Evolutionary conservation across 2,888 invertebrate species (phyloP).

Genomic region (Dynastes maya): DNA sequence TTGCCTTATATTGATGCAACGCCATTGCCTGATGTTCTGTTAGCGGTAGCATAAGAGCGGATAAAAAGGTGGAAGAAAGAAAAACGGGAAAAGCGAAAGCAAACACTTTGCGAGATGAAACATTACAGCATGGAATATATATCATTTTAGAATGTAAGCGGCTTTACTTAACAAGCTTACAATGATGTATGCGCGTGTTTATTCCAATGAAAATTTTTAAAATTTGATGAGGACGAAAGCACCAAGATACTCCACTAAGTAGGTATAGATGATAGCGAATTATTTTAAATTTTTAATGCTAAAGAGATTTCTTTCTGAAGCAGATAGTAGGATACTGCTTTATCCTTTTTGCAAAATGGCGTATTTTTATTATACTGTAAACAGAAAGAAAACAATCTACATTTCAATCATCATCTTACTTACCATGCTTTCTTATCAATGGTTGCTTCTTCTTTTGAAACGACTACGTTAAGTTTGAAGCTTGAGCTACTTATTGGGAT

Average conservation of each 20-base stretch:
- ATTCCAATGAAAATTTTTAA: constrained; percentile 16
- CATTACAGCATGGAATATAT: constrained; percentile 31
- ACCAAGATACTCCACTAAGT: not conserved
- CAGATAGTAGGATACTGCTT: no score
- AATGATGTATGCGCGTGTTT: constrained; percentile 37
- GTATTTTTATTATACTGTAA: no score
- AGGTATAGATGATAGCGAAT: not conserved
- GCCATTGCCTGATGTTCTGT: not conserved
- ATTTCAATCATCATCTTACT: no score
- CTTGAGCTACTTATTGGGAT: no score
- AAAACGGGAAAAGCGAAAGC: constrained; percentile 6
- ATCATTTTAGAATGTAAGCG: constrained; percentile 37
- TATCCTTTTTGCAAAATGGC: no score
- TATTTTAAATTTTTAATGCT: not conserved
- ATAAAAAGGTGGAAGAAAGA: not conserved
- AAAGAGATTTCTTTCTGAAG: not conserved
- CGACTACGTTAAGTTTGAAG: no score
- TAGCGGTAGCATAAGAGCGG: not conserved
- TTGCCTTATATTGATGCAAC: constrained; percentile 3
- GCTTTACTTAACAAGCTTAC: constrained; percentile 40
- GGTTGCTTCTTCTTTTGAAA: no score
- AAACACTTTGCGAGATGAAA: constrained; percentile 35
- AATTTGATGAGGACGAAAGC: constrained; percentile 15
- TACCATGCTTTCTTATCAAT: no score
- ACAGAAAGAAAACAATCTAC: no score